These are phyloP conservation scores for Ammodytes dubius DNA, from an alignment of 2,113 vertebrate species.

Conservation along the genomic window DNA sequence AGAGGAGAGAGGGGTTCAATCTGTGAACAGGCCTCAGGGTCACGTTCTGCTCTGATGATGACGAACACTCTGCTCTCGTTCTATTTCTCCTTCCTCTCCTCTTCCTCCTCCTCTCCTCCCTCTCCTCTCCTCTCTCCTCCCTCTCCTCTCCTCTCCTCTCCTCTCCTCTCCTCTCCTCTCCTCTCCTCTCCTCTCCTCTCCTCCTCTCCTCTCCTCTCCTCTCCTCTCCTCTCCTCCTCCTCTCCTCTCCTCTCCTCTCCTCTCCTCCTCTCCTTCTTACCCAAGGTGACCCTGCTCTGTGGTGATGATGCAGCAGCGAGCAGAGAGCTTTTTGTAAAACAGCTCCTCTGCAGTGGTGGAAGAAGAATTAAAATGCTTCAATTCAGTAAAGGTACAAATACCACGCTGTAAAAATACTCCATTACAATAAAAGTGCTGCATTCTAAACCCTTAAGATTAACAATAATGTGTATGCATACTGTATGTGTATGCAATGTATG, in stretches of 20 bases:
- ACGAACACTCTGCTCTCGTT: constrained; percentile 54
- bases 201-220: background rate
- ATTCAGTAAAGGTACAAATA: background rate
- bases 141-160: background rate
- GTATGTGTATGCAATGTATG: too few species aligned
- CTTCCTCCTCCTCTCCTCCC: constrained; percentile 42
- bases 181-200: constrained; percentile 19
- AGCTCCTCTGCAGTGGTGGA: background rate
- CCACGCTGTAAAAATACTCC: background rate
- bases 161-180: constrained; percentile 4
- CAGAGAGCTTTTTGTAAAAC: constrained; percentile 18
- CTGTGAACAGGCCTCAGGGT: constrained; percentile 60
- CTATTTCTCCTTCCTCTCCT: constrained; percentile 51
- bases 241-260: constrained; percentile 14
- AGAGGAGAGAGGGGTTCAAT: constrained; percentile 39
- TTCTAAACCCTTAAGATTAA: background rate
- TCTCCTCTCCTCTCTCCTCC: constrained; percentile 53
- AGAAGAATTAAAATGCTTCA: background rate
- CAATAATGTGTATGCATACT: too few species aligned
- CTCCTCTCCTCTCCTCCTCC: constrained; percentile 28
- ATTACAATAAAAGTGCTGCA: background rate
- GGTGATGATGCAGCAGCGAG: constrained; percentile 28
- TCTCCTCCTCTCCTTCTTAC: constrained; percentile 30
- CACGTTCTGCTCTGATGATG: constrained; percentile 69
- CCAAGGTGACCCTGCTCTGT: constrained; percentile 47